A percentile compares a stretch with the other conserved stretches of the same genome.
These are phyloP conservation scores for Bufo bufo DNA, from an alignment of 2,113 vertebrate species.

Conservation along the genomic window DNA sequence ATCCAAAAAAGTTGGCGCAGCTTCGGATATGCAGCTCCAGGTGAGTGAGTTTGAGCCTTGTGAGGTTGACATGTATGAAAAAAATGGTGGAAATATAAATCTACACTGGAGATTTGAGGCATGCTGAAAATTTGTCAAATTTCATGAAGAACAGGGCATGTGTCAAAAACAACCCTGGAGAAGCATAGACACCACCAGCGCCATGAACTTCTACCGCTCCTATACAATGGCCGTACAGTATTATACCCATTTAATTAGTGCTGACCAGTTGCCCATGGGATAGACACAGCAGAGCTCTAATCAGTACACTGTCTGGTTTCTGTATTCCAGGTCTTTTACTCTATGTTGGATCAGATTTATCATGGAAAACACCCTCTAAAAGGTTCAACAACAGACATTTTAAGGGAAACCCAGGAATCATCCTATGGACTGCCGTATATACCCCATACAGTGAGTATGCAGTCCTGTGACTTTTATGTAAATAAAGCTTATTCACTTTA, in stretches of 20 bases:
- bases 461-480: background rate
- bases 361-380: constrained; percentile 83
- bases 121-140: no score
- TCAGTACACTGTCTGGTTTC: background rate
- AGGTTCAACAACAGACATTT: constrained; percentile 87
- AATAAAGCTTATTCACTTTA: no score
- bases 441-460: constrained; percentile 84
- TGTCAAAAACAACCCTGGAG: no score
- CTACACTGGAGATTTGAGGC: no score
- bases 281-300: background rate
- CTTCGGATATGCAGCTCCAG: constrained; percentile 95
- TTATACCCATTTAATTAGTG: background rate
- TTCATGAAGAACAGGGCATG: no score
- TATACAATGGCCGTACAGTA: background rate
- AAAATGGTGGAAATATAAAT: no score
- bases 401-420: constrained; percentile 88
- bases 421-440: constrained; percentile 90
- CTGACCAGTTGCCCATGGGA: background rate
- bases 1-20: constrained; percentile 95
- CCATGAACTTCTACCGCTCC: background rate
- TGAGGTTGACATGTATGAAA: no score
- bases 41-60: constrained; percentile 68
- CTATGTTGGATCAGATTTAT: constrained; percentile 93
- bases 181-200: no score
- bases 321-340: constrained; percentile 87